Evolutionary conservation across 2,888 invertebrate species (phyloP), one percentile per base, ranked within the genome.

Genomic region (Agriotes lineatus): DNA sequence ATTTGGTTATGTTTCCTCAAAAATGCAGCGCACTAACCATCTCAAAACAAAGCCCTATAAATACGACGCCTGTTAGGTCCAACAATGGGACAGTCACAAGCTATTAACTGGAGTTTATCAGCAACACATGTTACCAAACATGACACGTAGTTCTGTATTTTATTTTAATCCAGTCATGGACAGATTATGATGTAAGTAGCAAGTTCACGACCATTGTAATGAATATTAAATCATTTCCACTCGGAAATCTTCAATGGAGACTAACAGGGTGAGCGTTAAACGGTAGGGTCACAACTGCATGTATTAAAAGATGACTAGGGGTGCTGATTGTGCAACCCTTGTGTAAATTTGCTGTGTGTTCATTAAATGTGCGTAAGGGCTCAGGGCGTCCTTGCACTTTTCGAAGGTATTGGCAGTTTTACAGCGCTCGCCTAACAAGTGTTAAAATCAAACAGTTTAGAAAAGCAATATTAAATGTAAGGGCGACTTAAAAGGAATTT

Each of bases 201-300:
- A 77, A 76, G 77, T 78, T 76, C 76, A 76, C 76, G 74, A 72
- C 80, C 76, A 78, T 80, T 79, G 80, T 79, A 80, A 81, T 82
- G 82, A 82, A 81, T 82, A 82, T 82, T 81, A 81, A 81, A 82
- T 82, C 80, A 82, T 82, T 82, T 80, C 79, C 80, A 78, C 73
- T 79, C 78, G 80, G 79, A 78, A 77, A 75, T 74, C 73, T 76
- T 71, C 76, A 78, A 76, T 75, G 72, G 76, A 73, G 69, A 70
- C 66, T 69, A 71, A 73, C 72, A 71, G 71, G 71, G 70, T 72
- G 73, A 71, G 74, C 70, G 75, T 71, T 75, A 76, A 77, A 78
- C 72, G 72, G 71, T 66, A 71, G 72, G 73, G 74, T 69, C 64
- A 64, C 59, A 68, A 67, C 58, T 62, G 37, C 42, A 60, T 52